Base-by-base conservation (phyloP, 2,888 invertebrate species). In the Plagodis dolabraria region DNA sequence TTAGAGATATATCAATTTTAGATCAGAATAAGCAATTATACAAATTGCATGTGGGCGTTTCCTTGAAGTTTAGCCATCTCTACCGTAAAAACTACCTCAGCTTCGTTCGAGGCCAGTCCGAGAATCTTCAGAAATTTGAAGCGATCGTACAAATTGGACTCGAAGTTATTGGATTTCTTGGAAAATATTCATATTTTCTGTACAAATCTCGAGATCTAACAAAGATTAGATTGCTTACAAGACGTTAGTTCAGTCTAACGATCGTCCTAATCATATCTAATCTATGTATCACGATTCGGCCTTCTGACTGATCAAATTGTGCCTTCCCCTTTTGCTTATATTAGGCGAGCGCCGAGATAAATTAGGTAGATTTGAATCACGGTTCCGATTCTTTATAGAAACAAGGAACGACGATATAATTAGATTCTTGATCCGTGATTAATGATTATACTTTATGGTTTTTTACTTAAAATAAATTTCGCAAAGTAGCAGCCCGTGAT, bases 281-380 rank as follows among this genome's bases (percentile, higher is more conserved):
- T 65, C 57, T 63, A 53, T 49, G 60, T 58, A 53, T 65, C 65
- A 68, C 68, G 68, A 65, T 50, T 54, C 63, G 65, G 60, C 65
- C 68, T 68, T 68, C 65, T 62, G 56, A 62, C 60, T 62, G 61
- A 68, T 68, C 63, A 55, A 64, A 65, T 64, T 60, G 52, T 53
- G 53, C 61, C 61, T 64, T 59, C 64, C 64, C 58, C 53, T 55
- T 57, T 52, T 58, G 55, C 55, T 53, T 58, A 55, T 46, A 62
- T 62, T 46, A 51, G 54, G 36, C 54, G 42, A 52, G 52, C 58
- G 55, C 46, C 36, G 52, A 58, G 51, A 62, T 57, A 52, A 58
- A 55, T 58, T 58, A 61, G 45, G 46, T 57, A 48, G 53, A 53
- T 61, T 61, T 61, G 56, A 56, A 36, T 46, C 56, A 61, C 49